Percentiles rank a stretch among this genome's conserved stretches.
Evolutionary conservation across 2,888 invertebrate genomes (phyloP).

Genomic region (Coecobrya sp.): DNA sequence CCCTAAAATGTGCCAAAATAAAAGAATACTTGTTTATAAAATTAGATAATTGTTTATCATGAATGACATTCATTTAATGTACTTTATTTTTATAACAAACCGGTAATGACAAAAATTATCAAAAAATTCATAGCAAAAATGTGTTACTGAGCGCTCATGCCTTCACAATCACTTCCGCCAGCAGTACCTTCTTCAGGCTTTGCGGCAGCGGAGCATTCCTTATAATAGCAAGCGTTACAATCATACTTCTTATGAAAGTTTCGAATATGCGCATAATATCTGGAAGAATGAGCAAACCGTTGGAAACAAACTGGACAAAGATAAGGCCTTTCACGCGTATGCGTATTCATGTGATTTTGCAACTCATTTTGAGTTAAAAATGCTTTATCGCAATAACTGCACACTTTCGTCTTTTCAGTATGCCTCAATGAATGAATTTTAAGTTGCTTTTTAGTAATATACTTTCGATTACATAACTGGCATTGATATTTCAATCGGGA

Average conservation of each 20-base stretch:
- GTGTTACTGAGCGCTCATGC: too few species aligned
- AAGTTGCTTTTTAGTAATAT: conserved; percentile 67
- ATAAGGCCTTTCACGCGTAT: conserved; percentile 65
- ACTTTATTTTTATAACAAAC: too few species aligned
- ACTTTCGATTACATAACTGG: conserved; percentile 53
- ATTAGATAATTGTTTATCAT: too few species aligned
- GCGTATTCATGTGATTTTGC: conserved; percentile 76
- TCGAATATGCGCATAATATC: conserved; percentile 76
- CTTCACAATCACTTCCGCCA: too few species aligned
- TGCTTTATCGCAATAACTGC: conserved; percentile 63
- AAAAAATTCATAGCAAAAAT: not conserved
- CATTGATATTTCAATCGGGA: conserved; percentile 57
- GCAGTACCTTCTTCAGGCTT: too few species aligned
- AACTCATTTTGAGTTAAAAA: conserved; percentile 76
- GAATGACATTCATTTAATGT: too few species aligned
- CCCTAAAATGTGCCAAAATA: too few species aligned
- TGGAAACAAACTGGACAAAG: conserved; percentile 68
- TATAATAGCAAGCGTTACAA: conserved; percentile 65
- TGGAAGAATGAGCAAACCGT: conserved; percentile 68
- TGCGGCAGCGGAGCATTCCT: not conserved
- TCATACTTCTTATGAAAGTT: conserved; percentile 74
- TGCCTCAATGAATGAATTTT: conserved; percentile 70
- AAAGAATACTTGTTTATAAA: too few species aligned
- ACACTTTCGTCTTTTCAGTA: conserved; percentile 57
- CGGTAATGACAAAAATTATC: too few species aligned